phyloP scores from a whole-genome alignment of 2,888 invertebrate genomes.

The Scaptomyza tumidula region DNA sequence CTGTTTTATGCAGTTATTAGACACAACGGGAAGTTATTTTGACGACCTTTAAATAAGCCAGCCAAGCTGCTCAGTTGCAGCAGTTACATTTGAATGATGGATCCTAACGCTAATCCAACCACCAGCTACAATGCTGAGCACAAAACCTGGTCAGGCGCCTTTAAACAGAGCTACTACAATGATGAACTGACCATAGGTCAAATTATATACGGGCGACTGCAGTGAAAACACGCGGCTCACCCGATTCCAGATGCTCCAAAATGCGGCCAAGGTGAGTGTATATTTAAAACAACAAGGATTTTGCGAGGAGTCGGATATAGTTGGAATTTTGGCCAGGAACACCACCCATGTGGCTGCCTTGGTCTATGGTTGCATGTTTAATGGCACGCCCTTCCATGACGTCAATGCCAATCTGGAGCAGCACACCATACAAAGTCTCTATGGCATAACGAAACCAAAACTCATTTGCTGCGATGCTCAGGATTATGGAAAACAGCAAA shows the following conservation, averaged over 20 bases:
- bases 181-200: constrained; percentile 69
- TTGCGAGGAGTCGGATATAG: constrained; percentile 59
- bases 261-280: constrained; percentile 62
- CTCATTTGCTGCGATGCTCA: constrained; percentile 73
- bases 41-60: constrained; percentile 46
- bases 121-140: constrained; percentile 49
- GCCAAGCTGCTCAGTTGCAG: neutral
- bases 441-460: constrained; percentile 66
- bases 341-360: constrained; percentile 67
- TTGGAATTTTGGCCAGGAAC: constrained; percentile 74
- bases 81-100: constrained; percentile 54
- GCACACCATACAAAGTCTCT: constrained; percentile 60
- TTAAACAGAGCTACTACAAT: constrained; percentile 53
- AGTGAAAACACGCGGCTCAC: constrained; percentile 62
- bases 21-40: constrained; percentile 5
- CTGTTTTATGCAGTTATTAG: constrained; percentile 10
- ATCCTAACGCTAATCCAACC: constrained; percentile 48
- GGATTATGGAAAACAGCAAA: constrained; percentile 60
- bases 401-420: constrained; percentile 63
- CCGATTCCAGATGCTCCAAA: constrained; percentile 57
- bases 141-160: constrained; percentile 63
- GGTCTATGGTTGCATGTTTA: constrained; percentile 74
- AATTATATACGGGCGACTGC: constrained; percentile 65
- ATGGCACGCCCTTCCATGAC: constrained; percentile 72
- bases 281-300: constrained; percentile 56